Base-by-base conservation (phyloP, 2,888 invertebrate species). In the Pseudococcus jackbeardsleyi region DNA sequence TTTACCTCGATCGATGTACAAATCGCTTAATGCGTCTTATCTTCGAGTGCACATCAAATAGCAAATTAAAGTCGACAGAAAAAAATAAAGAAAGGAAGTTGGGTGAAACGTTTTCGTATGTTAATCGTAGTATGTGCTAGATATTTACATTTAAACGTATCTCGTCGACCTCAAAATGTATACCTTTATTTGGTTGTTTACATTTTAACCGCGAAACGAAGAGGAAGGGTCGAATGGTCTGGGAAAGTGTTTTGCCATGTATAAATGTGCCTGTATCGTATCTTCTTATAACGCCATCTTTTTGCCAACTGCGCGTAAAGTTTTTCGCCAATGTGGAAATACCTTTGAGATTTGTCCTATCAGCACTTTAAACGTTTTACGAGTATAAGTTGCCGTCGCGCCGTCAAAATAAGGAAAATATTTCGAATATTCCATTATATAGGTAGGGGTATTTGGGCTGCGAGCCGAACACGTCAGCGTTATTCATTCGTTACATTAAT, bases 261-360 rank as follows among this genome's bases (percentile, higher is more conserved):
- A 26, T 68, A n/a, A n/a, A 11, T 12, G 12, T n/a, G n/a, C 12
- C 68, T 22, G 26, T 68, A 12, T 68, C 68, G 19, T 19, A 68
- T 26, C 68, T 9, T 33, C 12, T 59, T 59, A 8, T 12, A 59
- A n/a, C 59, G 59, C 59, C 59, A 59, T 59, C 59, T 59, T 59
- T 59, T 59, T 59, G 12, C 26, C 26, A 68, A 68, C 68, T 68
- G 68, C 26, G 68, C 68, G 68, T 68, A 68, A 68, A 68, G 8
- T 68, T 68, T 68, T 68, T 2, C 22, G 11, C 68, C 26, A 68
- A 68, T 68, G 68, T 68, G 22, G 19, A 59, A 59, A 68, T 33
- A 68, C 68, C 68, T 68, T 68, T 26, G 68, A 68, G 68, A 68
- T 68, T 68, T 26, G 68, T 22, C 26, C 68, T 68, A 68, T 68